Evolutionary conservation across 37 sponge, comb jelly and placozoan species (phyloP).

Genomic region (Cladorhizidae sp.): DNA sequence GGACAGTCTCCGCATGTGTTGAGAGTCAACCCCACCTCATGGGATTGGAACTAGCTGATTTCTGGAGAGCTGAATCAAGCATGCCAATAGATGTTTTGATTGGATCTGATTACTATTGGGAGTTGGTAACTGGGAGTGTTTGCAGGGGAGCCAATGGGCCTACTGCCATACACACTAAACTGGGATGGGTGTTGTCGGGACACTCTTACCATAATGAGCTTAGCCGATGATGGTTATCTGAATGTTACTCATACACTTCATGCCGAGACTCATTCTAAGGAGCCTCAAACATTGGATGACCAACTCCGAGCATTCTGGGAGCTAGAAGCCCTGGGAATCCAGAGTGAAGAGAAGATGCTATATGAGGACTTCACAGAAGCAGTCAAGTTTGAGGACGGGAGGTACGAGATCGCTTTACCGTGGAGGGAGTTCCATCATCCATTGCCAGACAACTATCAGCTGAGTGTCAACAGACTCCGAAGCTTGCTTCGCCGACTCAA

Average conservation of each 20-base stretch:
- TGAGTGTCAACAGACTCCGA: conserved; percentile 38
- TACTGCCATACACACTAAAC: conserved; percentile 40
- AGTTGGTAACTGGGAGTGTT: conserved; percentile 8
- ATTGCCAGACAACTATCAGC: conserved; percentile 48
- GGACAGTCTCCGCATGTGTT: not conserved
- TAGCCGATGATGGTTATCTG: conserved; percentile 8
- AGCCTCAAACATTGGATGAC: conserved; percentile 2
- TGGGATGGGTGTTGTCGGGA: conserved; percentile 63
- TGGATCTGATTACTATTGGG: no score
- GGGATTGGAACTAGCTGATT: conserved; percentile 52
- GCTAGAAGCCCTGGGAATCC: conserved; percentile 40
- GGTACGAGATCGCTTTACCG: conserved; percentile 12
- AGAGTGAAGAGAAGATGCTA: conserved; percentile 16
- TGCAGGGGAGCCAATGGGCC: conserved; percentile 27
- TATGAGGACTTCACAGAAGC: conserved; percentile 18
- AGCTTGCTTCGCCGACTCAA: conserved; percentile 38
- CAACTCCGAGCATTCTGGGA: conserved; percentile 46
- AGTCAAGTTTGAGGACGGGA: conserved; percentile 14
- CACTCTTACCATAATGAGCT: not conserved
- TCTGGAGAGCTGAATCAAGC: not conserved
- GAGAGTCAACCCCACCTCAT: conserved; percentile 5
- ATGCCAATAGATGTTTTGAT: conserved; percentile 14
- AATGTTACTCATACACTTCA: conserved; percentile 17
- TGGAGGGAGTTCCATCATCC: conserved; percentile 37
- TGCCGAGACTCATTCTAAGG: conserved; percentile 1